phyloP scores from a whole-genome alignment of 1,140 invertebrate species.

The Drosophila bocqueti region DNA sequence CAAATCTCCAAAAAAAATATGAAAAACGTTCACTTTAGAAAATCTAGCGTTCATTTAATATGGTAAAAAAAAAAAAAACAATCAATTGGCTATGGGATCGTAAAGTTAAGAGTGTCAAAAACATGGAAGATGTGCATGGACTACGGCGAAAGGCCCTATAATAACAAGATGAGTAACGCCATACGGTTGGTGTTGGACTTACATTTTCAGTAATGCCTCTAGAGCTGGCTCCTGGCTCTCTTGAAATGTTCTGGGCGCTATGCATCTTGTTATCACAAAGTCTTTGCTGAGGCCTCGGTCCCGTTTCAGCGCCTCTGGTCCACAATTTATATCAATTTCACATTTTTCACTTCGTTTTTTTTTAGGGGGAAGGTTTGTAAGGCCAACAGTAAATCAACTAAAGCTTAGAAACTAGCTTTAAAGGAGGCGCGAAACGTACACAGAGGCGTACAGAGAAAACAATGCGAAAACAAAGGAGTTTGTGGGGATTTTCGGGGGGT shows the following conservation, averaged over 20 bases:
- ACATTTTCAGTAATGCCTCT: neutral
- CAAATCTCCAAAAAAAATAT: neutral
- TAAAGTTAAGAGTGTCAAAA: slow-evolving; percentile 36
- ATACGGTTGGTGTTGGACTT: neutral
- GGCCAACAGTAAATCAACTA: slow-evolving; percentile 65
- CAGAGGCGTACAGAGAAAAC: slow-evolving; percentile 23
- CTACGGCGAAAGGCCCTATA: neutral
- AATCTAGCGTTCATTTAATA: neutral
- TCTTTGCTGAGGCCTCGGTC: neutral
- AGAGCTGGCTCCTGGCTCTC: neutral
- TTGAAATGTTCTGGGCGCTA: neutral
- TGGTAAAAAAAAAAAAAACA: slow-evolving; percentile 36
- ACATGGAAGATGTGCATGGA: slow-evolving; percentile 17
- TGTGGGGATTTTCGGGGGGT: neutral
- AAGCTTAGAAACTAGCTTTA: slow-evolving; percentile 61
- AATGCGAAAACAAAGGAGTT: slow-evolving; percentile 24
- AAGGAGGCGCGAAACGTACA: slow-evolving; percentile 54
- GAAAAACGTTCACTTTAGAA: neutral
- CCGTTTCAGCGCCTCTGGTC: slow-evolving; percentile 19
- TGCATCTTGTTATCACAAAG: neutral
- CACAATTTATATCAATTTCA: neutral
- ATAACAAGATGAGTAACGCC: slow-evolving; percentile 1
- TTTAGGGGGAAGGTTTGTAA: neutral
- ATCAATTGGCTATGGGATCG: slow-evolving; percentile 62
- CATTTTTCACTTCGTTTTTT: slow-evolving; percentile 8